These are phyloP conservation scores for Monomorium pharaonis DNA, from an alignment of 1,140 invertebrate genomes.

Conservation along the genomic window DNA sequence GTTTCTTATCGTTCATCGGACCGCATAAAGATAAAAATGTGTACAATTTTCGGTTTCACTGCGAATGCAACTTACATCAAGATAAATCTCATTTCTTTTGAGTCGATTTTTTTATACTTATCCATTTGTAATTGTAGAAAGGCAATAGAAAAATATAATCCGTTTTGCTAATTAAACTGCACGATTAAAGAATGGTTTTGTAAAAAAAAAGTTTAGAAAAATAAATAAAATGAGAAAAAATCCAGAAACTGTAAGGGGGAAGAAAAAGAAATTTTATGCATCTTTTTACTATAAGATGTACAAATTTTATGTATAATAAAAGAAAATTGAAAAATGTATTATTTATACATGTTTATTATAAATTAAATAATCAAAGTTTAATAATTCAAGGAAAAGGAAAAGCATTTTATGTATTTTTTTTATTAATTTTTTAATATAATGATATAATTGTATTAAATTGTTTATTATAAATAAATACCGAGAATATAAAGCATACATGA, in stretches of 20 bases:
- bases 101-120: not conserved
- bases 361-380: not conserved
- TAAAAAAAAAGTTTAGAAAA: not conserved
- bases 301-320: not conserved
- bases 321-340: not conserved
- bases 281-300: not conserved
- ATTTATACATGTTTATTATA: not conserved
- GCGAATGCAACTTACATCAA: not conserved
- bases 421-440: no score
- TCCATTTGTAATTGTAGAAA: not conserved
- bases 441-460: no score
- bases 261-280: not conserved
- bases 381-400: no score
- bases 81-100: not conserved
- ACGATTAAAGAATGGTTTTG: not conserved
- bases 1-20: conserved; percentile 45
- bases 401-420: no score
- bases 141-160: not conserved
- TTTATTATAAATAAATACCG: not conserved
- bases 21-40: conserved; percentile 37
- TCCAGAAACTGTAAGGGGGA: not conserved
- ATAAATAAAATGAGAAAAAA: not conserved
- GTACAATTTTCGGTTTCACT: not conserved
- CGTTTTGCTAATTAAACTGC: not conserved
- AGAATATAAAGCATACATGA: not conserved